Base-by-base conservation (phyloP, 2,888 invertebrate species). In the Gymnoscelis rufifasciata region DNA sequence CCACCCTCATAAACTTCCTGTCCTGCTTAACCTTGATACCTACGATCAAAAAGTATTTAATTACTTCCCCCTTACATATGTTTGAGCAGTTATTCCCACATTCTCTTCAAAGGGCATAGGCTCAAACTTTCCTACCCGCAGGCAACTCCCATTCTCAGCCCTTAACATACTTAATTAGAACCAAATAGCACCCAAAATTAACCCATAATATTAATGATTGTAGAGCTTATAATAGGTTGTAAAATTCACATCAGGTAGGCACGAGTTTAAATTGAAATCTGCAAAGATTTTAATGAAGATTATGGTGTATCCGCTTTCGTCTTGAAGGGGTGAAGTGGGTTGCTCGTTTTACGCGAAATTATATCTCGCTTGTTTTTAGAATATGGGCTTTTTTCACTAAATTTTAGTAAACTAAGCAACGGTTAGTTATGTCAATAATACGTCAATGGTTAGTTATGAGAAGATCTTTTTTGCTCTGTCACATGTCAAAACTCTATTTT, bases 161-260 rank as follows among this genome's bases (percentile, higher is more conserved):
- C 71, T 57, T 68, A 71, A 73, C 69, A 74, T 78, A 78, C 79
- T 78, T 78, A 82, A 83, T 82, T 80, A 81, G 75, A 33, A 47
- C 19, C 7, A 33, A 74, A 72, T 56, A 37, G 48, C 48, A 52
- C 37, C 42, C 40, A 10, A 47, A 45, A 48, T 12, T 33, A 29
- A 48, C 37, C 53, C 43, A 35, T 47, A 47, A 13, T 3, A 13
- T 19, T 30, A 4, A 33, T n/a, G 15, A 33, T 4, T 15, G n/a
- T 31, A 31, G 14, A 15, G 8, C 14, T n/a, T 15, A 33, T 1
- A 15, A 33, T 6, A 15, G 5, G 1, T 33, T 8, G n/a, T n/a
- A 33, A 33, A n/a, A 15, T 33, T 49, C 47, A 48, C 49, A 49
- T 47, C 54, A 58, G 58, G 52, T 59, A 57, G 36, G 44, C 38